Percentiles rank a stretch among this genome's conserved stretches.
Conservation (phyloP, 2,113 vertebrate genomes). For the Chaenocephalus aceratus region DNA sequence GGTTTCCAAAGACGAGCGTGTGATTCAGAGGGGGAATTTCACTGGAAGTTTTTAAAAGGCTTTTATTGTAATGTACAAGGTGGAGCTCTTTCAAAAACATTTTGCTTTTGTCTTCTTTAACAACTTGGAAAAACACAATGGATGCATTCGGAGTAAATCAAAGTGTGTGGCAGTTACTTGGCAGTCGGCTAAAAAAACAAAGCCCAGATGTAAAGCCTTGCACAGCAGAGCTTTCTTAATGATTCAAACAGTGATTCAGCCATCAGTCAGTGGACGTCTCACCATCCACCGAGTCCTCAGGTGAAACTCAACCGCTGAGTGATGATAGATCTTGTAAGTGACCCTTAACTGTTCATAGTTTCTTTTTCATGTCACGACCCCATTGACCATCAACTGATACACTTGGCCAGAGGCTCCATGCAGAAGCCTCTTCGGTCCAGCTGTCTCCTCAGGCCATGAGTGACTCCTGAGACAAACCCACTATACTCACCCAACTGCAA, state of each 20-base stretch:
- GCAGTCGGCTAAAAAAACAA: slow-evolving; percentile 16
- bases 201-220: slow-evolving; percentile 52
- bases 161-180: slow-evolving; percentile 43
- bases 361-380: slow-evolving; percentile 67
- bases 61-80: slow-evolving; percentile 43
- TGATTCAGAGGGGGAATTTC: slow-evolving; percentile 66
- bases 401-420: slow-evolving; percentile 57
- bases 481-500: slow-evolving; percentile 65
- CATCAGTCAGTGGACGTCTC: slow-evolving; percentile 43
- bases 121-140: slow-evolving; percentile 23
- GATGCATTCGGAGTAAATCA: slow-evolving; percentile 28
- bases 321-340: slow-evolving; percentile 74
- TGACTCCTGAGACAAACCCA: slow-evolving; percentile 69
- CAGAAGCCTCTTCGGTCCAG: slow-evolving; percentile 48
- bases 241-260: slow-evolving; percentile 54
- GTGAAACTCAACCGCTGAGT: slow-evolving; percentile 56
- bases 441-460: slow-evolving; percentile 76
- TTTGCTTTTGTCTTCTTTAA: slow-evolving; percentile 39
- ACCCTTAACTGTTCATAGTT: slow-evolving; percentile 67
- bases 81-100: slow-evolving; percentile 46
- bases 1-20: slow-evolving; percentile 55
- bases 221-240: slow-evolving; percentile 25
- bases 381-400: slow-evolving; percentile 69
- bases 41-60: slow-evolving; percentile 41
- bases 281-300: slow-evolving; percentile 38